phyloP scores from a whole-genome alignment of 2,797 vertebrate species.

The Margarornis squamiger region DNA sequence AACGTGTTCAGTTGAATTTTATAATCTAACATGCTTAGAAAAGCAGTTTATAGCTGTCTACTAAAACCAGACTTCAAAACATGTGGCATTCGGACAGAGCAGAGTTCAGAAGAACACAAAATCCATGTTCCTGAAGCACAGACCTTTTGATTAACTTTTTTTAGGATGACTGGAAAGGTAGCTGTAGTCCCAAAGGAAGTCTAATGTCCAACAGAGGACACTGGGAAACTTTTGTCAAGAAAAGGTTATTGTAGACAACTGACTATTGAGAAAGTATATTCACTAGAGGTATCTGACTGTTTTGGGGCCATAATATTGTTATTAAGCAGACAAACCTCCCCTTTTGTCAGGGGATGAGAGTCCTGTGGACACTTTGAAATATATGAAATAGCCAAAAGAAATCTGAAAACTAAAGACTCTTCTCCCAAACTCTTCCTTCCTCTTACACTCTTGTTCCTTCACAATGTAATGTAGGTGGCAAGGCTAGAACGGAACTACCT shows the following conservation, averaged over 20 bases:
- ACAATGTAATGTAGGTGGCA: slow-evolving; percentile 81
- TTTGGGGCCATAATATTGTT: background rate
- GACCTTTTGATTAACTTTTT: background rate
- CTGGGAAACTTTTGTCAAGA: background rate
- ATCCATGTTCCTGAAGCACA: background rate
- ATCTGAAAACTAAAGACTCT: background rate
- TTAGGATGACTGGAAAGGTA: background rate
- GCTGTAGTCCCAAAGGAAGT: background rate
- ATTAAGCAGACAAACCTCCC: background rate
- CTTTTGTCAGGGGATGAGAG: background rate
- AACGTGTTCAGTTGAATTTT: background rate
- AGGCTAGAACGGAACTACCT: slow-evolving; percentile 88
- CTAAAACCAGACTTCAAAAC: background rate
- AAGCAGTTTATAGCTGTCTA: background rate
- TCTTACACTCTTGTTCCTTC: background rate
- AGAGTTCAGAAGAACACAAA: background rate
- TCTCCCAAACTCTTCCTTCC: background rate
- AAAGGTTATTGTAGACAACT: background rate
- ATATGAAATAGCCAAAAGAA: background rate
- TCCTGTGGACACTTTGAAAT: background rate
- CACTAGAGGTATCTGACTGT: background rate
- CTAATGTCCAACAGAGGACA: background rate
- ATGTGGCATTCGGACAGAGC: background rate
- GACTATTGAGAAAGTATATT: background rate
- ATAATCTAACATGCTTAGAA: background rate